Conservation (phyloP, 2,113 vertebrate species). For the Callionymus lyra region DNA sequence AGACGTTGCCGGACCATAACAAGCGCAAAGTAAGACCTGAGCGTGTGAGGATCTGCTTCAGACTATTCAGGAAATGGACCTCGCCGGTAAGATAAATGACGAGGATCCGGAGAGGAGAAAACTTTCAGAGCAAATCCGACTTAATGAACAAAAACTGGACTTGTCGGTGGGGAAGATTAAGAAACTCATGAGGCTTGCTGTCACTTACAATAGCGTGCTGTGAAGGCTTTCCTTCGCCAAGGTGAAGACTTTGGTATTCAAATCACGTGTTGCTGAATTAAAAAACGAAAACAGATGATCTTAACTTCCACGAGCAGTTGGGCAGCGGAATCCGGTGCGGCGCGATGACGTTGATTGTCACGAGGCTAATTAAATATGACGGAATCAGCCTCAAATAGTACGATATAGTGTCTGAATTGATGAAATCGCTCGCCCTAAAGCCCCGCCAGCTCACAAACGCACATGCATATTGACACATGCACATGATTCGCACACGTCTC, state of each 20-base stretch:
- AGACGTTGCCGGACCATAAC: not conserved
- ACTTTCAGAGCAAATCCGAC: conserved; percentile 58
- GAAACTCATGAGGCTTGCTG: conserved; percentile 63
- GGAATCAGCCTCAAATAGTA: conserved; percentile 21
- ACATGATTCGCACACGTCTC: conserved; percentile 18
- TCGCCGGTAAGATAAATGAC: conserved; percentile 59
- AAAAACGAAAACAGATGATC: not conserved
- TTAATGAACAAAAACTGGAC: conserved; percentile 65
- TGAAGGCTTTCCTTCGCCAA: conserved; percentile 5
- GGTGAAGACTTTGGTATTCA: conserved; percentile 8
- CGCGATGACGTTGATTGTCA: conserved; percentile 8
- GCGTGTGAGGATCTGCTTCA: conserved; percentile 26
- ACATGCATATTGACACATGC: conserved; percentile 23
- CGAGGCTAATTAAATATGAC: conserved; percentile 28
- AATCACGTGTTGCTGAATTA: no score
- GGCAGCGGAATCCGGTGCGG: not conserved
- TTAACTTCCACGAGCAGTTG: not conserved
- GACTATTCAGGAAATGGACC: conserved; percentile 45
- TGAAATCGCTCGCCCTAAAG: conserved; percentile 19
- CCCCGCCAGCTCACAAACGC: conserved; percentile 16
- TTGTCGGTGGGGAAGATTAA: conserved; percentile 66
- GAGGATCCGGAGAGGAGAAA: conserved; percentile 46
- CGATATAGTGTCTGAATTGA: conserved; percentile 21
- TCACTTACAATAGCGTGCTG: conserved; percentile 24
- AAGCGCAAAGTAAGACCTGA: not conserved